Evolutionary conservation across 2,888 invertebrate species (phyloP), one percentile per base, ranked within the genome.

Genomic region (Limnephilus marmoratus): DNA sequence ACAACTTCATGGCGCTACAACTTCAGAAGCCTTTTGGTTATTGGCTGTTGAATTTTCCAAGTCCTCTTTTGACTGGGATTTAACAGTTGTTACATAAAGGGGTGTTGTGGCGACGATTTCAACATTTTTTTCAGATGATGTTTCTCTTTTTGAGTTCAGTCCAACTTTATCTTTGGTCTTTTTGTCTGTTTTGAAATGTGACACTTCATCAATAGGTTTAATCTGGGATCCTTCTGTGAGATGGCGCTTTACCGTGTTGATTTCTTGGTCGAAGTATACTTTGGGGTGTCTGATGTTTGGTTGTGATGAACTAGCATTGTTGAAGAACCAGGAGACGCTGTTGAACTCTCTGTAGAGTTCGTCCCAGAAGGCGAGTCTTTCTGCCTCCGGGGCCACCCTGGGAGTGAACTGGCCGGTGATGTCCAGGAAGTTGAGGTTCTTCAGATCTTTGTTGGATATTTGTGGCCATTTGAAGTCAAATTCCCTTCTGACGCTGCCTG

Each of bases 341-440:
- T 95, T 95, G 92, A 95, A 95, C 91, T 95, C 94, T 92, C 94
- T 94, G 94, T 95, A 96, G 94, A 96, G 94, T 91, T 95, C 94
- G 94, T 97, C 96, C 97, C 97, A 97, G 94, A 97, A 97, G 34
- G 95, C 95, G 81, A 96, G 95, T 68, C 97, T 95, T 93, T 96
- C 96, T 0, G 95, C 93, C 94, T 97, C 97, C 0, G 97, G 97
- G 94, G 96, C 96, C 1, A 94, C 94, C 90, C 95, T 95, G 94
- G 96, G 94, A 24, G 96, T 96, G 94, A 97, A 95, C 94, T 96
- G 96, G 85, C 96, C 95, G 41, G 96, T 95, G 94, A 97, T 97
- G 94, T 97, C 96, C 83, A 97, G 95, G 94, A 96, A 97, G 93
- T 94, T 94, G 37, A 96, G 93, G 68, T 94, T 94, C 0, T 94